A percentile compares a stretch with the other conserved stretches of the same genome.
Evolutionary conservation across 2,888 invertebrate species (phyloP).

Genomic region (Limenitis camilla): DNA sequence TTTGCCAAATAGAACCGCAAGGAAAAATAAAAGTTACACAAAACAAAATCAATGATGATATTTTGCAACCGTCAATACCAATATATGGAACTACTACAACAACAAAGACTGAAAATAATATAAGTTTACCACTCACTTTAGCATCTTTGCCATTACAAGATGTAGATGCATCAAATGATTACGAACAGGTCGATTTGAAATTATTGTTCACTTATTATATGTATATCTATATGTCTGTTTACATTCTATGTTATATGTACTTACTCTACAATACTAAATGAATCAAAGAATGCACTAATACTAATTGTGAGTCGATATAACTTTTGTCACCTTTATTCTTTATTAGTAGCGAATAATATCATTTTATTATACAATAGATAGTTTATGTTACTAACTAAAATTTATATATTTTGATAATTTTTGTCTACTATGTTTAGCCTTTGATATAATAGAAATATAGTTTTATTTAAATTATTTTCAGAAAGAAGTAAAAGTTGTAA

Average conservation of each 20-base stretch:
- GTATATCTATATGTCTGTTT: conserved; percentile 57
- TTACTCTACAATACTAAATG: conserved; percentile 51
- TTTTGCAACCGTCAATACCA: conserved; percentile 30
- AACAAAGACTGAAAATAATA: conserved; percentile 15
- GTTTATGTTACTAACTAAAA: conserved; percentile 8
- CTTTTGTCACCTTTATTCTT: conserved; percentile 18
- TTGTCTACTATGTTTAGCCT: neutral
- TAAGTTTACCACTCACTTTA: conserved; percentile 14
- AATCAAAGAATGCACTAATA: conserved; percentile 36
- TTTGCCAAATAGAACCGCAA: conserved; percentile 34
- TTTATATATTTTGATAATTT: neutral
- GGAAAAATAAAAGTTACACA: conserved; percentile 15
- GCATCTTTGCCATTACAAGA: conserved; percentile 33
- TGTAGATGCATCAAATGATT: conserved; percentile 34
- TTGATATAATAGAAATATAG: neutral
- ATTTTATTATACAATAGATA: neutral
- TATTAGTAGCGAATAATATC: conserved; percentile 3
- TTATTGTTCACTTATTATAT: conserved; percentile 62
- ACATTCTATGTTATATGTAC: conserved; percentile 54
- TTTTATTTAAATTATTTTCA: conserved; percentile 42
- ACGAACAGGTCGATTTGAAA: conserved; percentile 63
- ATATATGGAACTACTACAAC: conserved; percentile 11
- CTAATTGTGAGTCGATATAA: conserved; percentile 41
- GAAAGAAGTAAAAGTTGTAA: conserved; percentile 55
- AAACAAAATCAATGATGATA: neutral